Base-by-base conservation (phyloP, 30 jellyfish, hydroid and myxozoan genomes). In the Morbakka virulenta region DNA sequence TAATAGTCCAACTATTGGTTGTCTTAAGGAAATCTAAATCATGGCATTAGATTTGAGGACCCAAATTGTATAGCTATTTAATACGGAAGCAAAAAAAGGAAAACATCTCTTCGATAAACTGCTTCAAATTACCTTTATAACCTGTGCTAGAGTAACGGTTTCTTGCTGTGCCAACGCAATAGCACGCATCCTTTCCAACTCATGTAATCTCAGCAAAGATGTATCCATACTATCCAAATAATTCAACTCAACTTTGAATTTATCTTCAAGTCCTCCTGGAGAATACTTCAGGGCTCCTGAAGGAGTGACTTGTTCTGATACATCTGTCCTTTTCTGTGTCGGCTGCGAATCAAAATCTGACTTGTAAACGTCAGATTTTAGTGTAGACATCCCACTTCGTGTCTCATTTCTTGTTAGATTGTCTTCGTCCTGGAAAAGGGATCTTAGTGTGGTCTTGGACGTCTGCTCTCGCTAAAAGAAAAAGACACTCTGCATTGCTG, bases 131-230 rank as follows among this genome's bases (percentile, higher is more conserved):
- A 74, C 95, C 95, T 89, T 83, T 25, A 89, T 32, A 21, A 82
- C 89, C 63, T 89, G 97, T 14, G 97, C 97, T 64, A 89, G 41
- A 13, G 97, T 72, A 29, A 83, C 97, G 0, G 94, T 82, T 67
- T 89, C 95, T 69, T 89, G 97, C 69, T 89, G 97, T 14, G 97
- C 97, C 67, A 82, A 77, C 27, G 72, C 67, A 22, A 89, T 77
- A 29, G 74, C 91, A 35, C 95, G 47, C 3, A 89, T 89, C 22
- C 94, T 51, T 50, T 89, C 97, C 67, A 89, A 82, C 21, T 89
- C 97, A 47, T 70, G 52, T 0, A 89, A 84, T 50, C 83, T 95
- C 35, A 85, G 83, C 78, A 89, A 24, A 0, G 97, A 86, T 67
- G 83, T 93, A 34, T 88, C 97, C 83, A 89, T 89, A 13, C 88